Percentiles rank a stretch among this genome's conserved stretches.
Evolutionary conservation across 2,888 invertebrate species (phyloP).

Genomic region (Ceraclea dissimilis): DNA sequence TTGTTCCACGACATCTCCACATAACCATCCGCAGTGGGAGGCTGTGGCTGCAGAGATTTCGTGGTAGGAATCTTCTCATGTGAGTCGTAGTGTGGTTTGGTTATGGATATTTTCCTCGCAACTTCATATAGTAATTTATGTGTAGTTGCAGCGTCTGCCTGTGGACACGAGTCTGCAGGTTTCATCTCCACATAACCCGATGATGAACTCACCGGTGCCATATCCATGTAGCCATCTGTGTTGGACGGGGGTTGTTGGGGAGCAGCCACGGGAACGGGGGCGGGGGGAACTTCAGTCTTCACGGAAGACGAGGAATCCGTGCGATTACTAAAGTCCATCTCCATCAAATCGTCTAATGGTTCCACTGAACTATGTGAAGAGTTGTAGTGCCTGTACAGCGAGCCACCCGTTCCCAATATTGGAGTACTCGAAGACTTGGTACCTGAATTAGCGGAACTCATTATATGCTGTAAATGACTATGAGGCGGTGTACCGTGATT

Average conservation of each 20-base stretch:
- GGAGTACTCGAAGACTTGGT: conserved; percentile 65
- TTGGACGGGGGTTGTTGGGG: conserved; percentile 10
- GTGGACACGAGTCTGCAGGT: conserved; percentile 35
- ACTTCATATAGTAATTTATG: conserved; percentile 22
- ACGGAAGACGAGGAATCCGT: conserved; percentile 31
- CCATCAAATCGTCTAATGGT: conserved; percentile 74
- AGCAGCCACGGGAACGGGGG: conserved; percentile 30
- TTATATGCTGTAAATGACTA: conserved; percentile 25
- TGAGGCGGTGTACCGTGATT: conserved; percentile 30
- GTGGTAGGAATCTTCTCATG: conserved; percentile 22
- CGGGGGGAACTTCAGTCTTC: conserved; percentile 20
- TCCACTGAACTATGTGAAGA: conserved; percentile 49
- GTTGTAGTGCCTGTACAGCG: conserved; percentile 36
- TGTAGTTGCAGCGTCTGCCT: background rate
- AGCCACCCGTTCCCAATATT: conserved; percentile 47
- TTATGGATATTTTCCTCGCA: conserved; percentile 29
- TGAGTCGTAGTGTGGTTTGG: conserved; percentile 32
- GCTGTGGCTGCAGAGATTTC: background rate
- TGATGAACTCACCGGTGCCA: conserved; percentile 35
- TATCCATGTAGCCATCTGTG: conserved; percentile 43
- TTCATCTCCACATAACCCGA: conserved; percentile 58
- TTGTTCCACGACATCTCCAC: conserved; percentile 56
- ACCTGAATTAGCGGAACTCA: conserved; percentile 23
- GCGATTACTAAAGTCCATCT: conserved; percentile 55
- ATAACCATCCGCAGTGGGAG: conserved; percentile 51